These are phyloP conservation scores for Procambarus virginalis DNA, from an alignment of 1,140 invertebrate genomes.

Conservation along the genomic window DNA sequence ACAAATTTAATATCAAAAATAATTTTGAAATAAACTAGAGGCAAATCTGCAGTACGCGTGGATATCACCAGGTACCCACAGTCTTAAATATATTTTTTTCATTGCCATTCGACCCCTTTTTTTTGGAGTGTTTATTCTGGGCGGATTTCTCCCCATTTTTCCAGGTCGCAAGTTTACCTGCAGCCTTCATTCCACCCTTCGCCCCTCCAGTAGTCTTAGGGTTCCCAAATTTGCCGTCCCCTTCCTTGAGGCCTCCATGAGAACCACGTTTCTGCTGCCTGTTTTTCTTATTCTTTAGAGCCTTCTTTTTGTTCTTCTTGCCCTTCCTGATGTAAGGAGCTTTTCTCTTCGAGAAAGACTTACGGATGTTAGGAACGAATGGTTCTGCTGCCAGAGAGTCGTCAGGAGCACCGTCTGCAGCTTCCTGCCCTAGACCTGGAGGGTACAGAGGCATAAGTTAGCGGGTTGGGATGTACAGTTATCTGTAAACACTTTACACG, in stretches of 20 bases:
- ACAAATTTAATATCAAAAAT: too few species aligned
- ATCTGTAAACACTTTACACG: too few species aligned
- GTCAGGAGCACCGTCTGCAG: background rate
- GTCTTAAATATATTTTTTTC: background rate
- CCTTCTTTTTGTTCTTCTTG: slow-evolving; percentile 56
- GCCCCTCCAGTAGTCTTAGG: background rate
- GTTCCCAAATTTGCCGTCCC: background rate
- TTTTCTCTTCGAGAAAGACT: slow-evolving; percentile 55
- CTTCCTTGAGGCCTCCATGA: background rate
- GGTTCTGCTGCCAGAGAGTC: slow-evolving; percentile 21
- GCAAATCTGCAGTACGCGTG: too few species aligned
- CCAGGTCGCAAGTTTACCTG: background rate
- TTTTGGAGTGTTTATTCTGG: background rate
- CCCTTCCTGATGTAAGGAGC: slow-evolving; percentile 49
- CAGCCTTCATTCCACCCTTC: background rate
- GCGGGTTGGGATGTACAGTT: too few species aligned
- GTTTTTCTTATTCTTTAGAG: slow-evolving; percentile 18
- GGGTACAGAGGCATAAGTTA: background rate
- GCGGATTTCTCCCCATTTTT: background rate
- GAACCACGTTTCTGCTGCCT: slow-evolving; percentile 6
- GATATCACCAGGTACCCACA: too few species aligned
- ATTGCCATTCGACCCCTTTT: background rate
- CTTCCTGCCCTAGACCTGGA: background rate
- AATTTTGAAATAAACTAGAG: too few species aligned
- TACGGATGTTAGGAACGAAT: slow-evolving; percentile 46